Percentiles rank a stretch among this genome's conserved stretches.
Evolutionary conservation across 2,113 vertebrate species (phyloP).

Genomic region (Pleuronectes platessa): DNA sequence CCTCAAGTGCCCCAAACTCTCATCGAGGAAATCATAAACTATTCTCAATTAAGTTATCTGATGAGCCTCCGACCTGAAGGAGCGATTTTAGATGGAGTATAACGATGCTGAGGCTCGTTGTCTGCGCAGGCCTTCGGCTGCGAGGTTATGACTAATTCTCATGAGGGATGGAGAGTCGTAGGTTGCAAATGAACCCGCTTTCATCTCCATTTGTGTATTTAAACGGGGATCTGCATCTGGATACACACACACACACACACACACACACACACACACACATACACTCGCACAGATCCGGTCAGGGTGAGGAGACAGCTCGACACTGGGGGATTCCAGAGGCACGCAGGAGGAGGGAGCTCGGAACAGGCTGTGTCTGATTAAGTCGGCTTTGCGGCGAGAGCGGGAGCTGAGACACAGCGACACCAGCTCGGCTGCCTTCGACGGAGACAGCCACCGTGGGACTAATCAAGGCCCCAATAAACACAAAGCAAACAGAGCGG

Average conservation of each 20-base stretch:
- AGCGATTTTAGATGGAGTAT: conserved; percentile 50
- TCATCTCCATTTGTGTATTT: conserved; percentile 40
- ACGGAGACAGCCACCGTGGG: conserved; percentile 48
- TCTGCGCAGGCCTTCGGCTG: conserved; percentile 49
- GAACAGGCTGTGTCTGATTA: conserved; percentile 58
- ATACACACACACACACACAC: background rate
- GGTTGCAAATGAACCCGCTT: conserved; percentile 29
- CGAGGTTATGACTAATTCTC: conserved; percentile 61
- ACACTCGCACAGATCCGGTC: background rate
- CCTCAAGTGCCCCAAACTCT: conserved; percentile 8
- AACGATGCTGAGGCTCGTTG: conserved; percentile 22
- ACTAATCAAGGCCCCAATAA: conserved; percentile 54
- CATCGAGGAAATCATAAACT: conserved; percentile 52
- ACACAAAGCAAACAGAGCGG: conserved; percentile 36
- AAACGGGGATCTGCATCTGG: conserved; percentile 45
- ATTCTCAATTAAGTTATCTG: conserved; percentile 54
- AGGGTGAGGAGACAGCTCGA: conserved; percentile 4
- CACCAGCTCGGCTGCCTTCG: conserved; percentile 41
- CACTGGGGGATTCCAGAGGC: conserved; percentile 30
- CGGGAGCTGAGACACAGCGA: conserved; percentile 31
- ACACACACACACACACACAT: background rate
- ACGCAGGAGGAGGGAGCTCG: conserved; percentile 11
- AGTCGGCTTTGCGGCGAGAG: conserved; percentile 37
- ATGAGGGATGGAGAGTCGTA: conserved; percentile 42
- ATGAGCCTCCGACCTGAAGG: conserved; percentile 45